Evolutionary conservation across 2,888 invertebrate species (phyloP).

Genomic region (Apodemia duryi): DNA sequence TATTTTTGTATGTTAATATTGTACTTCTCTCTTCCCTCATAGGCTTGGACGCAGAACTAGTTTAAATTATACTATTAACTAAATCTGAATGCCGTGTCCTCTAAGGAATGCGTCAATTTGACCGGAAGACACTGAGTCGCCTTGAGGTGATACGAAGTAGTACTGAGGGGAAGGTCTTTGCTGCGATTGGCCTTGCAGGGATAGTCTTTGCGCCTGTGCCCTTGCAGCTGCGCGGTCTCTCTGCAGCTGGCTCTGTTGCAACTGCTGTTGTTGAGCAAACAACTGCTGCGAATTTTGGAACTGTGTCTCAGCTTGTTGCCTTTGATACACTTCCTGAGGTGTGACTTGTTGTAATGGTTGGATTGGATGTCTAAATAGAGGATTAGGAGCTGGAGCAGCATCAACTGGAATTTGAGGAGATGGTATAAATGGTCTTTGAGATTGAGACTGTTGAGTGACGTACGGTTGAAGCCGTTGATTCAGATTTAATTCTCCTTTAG

Average conservation of each 20-base stretch:
- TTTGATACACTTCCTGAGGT: slow-evolving; percentile 76
- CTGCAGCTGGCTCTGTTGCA: slow-evolving; percentile 83
- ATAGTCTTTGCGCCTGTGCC: slow-evolving; percentile 66
- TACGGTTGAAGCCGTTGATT: slow-evolving; percentile 88
- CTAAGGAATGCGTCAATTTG: slow-evolving; percentile 90
- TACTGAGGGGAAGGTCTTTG: slow-evolving; percentile 70
- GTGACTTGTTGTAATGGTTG: slow-evolving; percentile 47
- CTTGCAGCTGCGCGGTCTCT: slow-evolving; percentile 77
- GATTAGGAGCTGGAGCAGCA: slow-evolving; percentile 55
- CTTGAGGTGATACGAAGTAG: slow-evolving; percentile 80
- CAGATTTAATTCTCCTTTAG: slow-evolving; percentile 84
- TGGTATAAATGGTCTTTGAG: slow-evolving; percentile 73
- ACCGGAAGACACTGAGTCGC: slow-evolving; percentile 74
- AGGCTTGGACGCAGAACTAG: slow-evolving; percentile 30
- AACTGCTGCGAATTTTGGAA: slow-evolving; percentile 83
- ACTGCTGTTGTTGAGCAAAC: slow-evolving; percentile 83
- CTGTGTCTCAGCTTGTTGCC: slow-evolving; percentile 80
- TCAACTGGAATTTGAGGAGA: slow-evolving; percentile 74
- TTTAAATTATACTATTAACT: slow-evolving; percentile 53
- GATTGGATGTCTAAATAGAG: slow-evolving; percentile 71
- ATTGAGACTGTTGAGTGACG: slow-evolving; percentile 81
- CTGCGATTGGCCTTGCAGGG: slow-evolving; percentile 49
- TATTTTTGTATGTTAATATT: background rate
- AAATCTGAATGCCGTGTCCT: slow-evolving; percentile 83
- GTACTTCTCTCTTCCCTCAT: slow-evolving; percentile 9